These are phyloP conservation scores for Menura novaehollandiae DNA, from an alignment of 2,113 vertebrate species.

Conservation along the genomic window DNA sequence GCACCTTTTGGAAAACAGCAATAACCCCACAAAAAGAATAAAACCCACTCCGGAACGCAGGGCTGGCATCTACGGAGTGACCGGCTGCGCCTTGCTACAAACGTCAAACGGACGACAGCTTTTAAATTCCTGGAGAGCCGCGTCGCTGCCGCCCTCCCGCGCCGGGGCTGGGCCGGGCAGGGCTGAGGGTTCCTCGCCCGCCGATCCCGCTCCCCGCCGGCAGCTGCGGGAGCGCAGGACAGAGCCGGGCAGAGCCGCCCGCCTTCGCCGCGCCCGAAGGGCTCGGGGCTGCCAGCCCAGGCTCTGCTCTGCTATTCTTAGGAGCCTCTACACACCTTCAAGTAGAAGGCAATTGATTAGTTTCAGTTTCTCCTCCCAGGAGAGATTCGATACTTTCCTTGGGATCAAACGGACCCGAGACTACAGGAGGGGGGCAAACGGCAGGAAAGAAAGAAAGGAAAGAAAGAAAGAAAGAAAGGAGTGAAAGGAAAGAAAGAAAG, in stretches of 20 bases:
- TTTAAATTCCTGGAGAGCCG: constrained; percentile 1
- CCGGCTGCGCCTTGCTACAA: not conserved
- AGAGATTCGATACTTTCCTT: constrained; percentile 66
- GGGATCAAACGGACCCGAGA: constrained; percentile 61
- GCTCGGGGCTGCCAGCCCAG: not conserved
- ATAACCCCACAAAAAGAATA: not conserved
- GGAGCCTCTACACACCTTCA: constrained; percentile 64
- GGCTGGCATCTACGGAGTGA: not conserved
- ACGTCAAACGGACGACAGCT: not conserved
- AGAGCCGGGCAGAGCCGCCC: not conserved
- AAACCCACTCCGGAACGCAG: not conserved
- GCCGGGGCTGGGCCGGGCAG: not conserved
- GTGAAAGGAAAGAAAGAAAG: too few species aligned
- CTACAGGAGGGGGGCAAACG: not conserved
- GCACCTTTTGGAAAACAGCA: not conserved
- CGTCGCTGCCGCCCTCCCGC: not conserved
- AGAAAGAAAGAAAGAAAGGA: fast-evolving
- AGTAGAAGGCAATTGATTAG: constrained; percentile 74
- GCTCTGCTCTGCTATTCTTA: constrained; percentile 22
- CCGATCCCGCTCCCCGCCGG: too few species aligned
- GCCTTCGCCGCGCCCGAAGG: not conserved
- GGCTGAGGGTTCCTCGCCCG: not conserved
- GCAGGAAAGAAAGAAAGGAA: not conserved
- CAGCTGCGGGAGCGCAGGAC: not conserved
- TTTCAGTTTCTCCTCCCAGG: constrained; percentile 71